Evolutionary conservation across 2,888 invertebrate genomes (phyloP).

Genomic region (Meghimatium bilineatum): DNA sequence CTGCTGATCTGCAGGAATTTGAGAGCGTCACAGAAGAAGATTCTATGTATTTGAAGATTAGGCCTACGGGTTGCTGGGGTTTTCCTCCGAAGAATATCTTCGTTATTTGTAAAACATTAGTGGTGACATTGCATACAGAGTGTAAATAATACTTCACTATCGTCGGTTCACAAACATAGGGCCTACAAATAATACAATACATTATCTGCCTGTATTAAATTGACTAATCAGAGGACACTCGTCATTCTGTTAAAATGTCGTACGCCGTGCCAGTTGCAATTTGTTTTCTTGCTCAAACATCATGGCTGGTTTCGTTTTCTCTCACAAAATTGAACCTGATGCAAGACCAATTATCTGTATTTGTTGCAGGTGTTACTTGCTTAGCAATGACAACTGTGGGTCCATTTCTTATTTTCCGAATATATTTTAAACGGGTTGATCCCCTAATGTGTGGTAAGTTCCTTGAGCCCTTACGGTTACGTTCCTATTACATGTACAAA

Average conservation of each 20-base stretch:
- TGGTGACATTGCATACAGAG: too few species aligned
- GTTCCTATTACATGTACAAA: too few species aligned
- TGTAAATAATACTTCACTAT: too few species aligned
- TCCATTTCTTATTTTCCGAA: constrained; percentile 50
- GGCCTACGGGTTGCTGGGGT: too few species aligned
- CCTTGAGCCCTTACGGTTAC: background rate
- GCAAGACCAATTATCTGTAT: constrained; percentile 55
- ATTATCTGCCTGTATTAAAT: background rate
- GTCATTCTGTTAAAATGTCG: constrained; percentile 2
- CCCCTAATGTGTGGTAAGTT: constrained; percentile 57
- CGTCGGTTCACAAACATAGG: too few species aligned
- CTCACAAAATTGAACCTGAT: constrained; percentile 57
- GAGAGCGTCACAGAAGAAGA: too few species aligned
- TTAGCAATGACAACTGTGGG: constrained; percentile 50
- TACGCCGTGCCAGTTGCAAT: constrained; percentile 17
- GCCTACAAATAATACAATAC: too few species aligned
- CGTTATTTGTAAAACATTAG: too few species aligned
- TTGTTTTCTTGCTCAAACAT: constrained; percentile 40
- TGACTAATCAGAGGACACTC: background rate
- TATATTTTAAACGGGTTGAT: constrained; percentile 52
- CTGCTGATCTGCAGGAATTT: too few species aligned
- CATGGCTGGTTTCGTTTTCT: constrained; percentile 49
- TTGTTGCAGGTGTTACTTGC: constrained; percentile 52
- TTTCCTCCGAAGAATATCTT: too few species aligned
- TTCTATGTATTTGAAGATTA: too few species aligned